These are phyloP conservation scores for Brenthis daphne DNA, from an alignment of 2,888 invertebrate genomes.

Conservation along the genomic window DNA sequence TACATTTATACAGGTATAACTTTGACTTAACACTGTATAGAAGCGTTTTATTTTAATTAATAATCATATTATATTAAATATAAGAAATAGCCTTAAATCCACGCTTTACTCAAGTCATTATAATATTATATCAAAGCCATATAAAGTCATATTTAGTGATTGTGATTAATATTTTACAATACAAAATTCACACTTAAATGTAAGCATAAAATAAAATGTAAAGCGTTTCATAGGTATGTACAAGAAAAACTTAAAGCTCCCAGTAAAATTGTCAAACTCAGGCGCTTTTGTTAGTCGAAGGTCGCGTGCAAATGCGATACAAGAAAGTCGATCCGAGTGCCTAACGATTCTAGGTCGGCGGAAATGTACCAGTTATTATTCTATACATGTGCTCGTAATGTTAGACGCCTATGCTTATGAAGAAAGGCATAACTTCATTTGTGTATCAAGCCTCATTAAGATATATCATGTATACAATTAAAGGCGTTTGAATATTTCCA, in stretches of 20 bases:
- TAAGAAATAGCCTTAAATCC: too few species aligned
- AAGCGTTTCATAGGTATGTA: background rate
- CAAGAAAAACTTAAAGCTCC: background rate
- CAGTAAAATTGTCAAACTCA: constrained; percentile 3
- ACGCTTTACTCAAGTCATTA: too few species aligned
- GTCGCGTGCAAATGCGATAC: constrained; percentile 16
- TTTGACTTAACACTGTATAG: too few species aligned
- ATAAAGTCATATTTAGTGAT: too few species aligned
- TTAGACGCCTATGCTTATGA: constrained; percentile 11
- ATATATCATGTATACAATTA: background rate
- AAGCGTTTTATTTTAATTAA: too few species aligned
- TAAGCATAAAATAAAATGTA: too few species aligned
- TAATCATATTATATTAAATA: too few species aligned
- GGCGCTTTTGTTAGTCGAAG: constrained; percentile 14
- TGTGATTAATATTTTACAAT: too few species aligned
- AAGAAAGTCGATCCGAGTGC: constrained; percentile 21
- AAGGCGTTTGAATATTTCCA: too few species aligned
- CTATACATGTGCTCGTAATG: constrained; percentile 19
- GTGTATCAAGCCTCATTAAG: constrained; percentile 4
- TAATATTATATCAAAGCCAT: too few species aligned
- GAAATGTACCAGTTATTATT: constrained; percentile 22
- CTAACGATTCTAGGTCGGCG: constrained; percentile 21
- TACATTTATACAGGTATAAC: too few species aligned
- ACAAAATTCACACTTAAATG: too few species aligned
- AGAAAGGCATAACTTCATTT: constrained; percentile 8